Base-by-base conservation (phyloP, 2,888 invertebrate species). In the Tipula unca region DNA sequence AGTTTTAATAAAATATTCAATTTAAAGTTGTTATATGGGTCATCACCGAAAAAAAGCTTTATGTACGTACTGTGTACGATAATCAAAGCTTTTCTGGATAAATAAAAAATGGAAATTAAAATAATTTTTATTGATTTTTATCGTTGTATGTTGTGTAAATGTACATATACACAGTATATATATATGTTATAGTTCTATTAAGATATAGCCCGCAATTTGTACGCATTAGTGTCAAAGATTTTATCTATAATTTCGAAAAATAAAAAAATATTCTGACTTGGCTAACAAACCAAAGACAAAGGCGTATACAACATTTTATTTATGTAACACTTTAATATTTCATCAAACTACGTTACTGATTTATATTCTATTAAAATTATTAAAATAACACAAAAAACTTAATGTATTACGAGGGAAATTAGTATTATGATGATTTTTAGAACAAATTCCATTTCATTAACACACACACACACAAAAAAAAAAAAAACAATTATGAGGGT, bases 161-260 rank as follows among this genome's bases (percentile, higher is more conserved):
- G n/a, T 25, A 8, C n/a, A 25, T 69, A 6, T 20, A 25, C 13
- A 48, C 48, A 32, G n/a, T 0, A 29, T 82, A 32, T 32, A 32
- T 32, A 29, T 29, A 29, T 83, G 83, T 82, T 48, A 32, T 32
- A 85, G 29, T 86, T 42, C 69, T 85, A 86, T 86, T 86, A 86
- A 86, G 86, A 86, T 86, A 86, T 86, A 86, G 86, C 87, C 88
- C 88, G 88, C 88, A 88, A 88, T 88, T 88, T 88, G 88, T 88
- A 88, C 88, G 88, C 88, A 88, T 88, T 88, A 88, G 88, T 88
- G 88, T 88, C 88, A 88, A 87, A 88, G 88, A 88, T 88, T 87
- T 86, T 85, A 83, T 83, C 32, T 83, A 83, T 25, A 20, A 69
- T 69, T 69, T 69, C 69, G 69, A 88, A 88, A 88, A 88, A 88